Base-by-base conservation (phyloP, 1,140 invertebrate species). In the Vollenhovia emeryi region DNA sequence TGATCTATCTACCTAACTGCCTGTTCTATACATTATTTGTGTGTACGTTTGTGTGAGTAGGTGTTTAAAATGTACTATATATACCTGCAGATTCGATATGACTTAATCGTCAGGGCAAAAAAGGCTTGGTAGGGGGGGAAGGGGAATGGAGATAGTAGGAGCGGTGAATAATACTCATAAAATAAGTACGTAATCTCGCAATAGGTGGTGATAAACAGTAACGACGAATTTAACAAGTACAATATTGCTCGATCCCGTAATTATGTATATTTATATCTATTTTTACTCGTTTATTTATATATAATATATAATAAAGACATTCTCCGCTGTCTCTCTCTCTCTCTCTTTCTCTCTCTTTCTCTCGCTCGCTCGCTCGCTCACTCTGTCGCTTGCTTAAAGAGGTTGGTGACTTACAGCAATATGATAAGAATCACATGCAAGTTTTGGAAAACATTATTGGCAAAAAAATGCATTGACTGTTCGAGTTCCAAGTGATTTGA, bases 201-300 rank as follows among this genome's bases (percentile, higher is more conserved):
- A 86, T 88, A 89, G 86, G 87, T 84, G 87, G 59, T 89, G 87
- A 84, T 89, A 86, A 86, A 86, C 78, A 84, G 73, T 89, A 89
- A 89, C 84, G 79, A 86, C 68, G 85, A 89, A 89, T 62, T 64
- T 89, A 89, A 89, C 79, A 84, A 88, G 73, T 88, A 88, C 78
- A 84, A 89, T 89, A 89, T 89, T 89, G 85, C 88, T 89, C 84
- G 87, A 89, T 89, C 79, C 59, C 68, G 79, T 90, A 80, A 86
- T 57, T 59, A 82, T 60, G 73, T 87, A 78, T 74, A 74, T 85
- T 52, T 89, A 78, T 76, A 74, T 84, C 50, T 86, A 83, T 76
- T 40, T 62, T 64, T 75, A 64, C 74, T 60, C 66, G 71, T 85
- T 73, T 71, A 60, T 86, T 76, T 88, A 84, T 90, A 75, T 86